These are phyloP conservation scores for Ailurus styani DNA, from an alignment of 2,113 vertebrate species.

Conservation along the genomic window DNA sequence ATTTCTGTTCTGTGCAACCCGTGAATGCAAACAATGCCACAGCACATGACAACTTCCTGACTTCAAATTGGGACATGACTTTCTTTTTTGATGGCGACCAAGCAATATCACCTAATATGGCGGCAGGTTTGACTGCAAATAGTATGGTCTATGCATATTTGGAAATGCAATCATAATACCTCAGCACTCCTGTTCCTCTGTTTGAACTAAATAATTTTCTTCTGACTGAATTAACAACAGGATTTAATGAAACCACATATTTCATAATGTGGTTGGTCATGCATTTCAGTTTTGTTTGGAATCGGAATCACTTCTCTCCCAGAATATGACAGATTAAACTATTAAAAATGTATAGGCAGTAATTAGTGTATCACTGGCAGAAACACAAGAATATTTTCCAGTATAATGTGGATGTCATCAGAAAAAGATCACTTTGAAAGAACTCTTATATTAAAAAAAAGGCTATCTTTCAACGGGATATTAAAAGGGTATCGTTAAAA, in stretches of 20 bases:
- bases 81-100: not conserved
- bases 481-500: conserved; percentile 59
- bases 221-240: conserved; percentile 71
- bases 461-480: conserved; percentile 65
- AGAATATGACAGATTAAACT: conserved; percentile 82
- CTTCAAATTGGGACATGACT: not conserved
- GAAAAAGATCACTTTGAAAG: conserved; percentile 77
- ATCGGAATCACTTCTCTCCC: conserved; percentile 73
- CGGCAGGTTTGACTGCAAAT: conserved; percentile 8
- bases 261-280: conserved; percentile 75
- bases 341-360: conserved; percentile 83
- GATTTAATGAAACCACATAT: conserved; percentile 81
- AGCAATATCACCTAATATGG: not conserved
- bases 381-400: conserved; percentile 74
- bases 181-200: conserved; percentile 38
- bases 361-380: conserved; percentile 81
- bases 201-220: conserved; percentile 71
- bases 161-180: conserved; percentile 51
- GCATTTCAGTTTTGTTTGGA: conserved; percentile 80
- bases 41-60: not conserved
- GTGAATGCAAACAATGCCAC: not conserved
- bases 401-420: conserved; percentile 71
- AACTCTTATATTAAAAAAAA: conserved; percentile 15
- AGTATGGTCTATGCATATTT: not conserved
- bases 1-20: not conserved